Evolutionary conservation across 2,113 vertebrate species (phyloP), one percentile per base, ranked within the genome.

Genomic region (Protobothrops mucrosquamatus): DNA sequence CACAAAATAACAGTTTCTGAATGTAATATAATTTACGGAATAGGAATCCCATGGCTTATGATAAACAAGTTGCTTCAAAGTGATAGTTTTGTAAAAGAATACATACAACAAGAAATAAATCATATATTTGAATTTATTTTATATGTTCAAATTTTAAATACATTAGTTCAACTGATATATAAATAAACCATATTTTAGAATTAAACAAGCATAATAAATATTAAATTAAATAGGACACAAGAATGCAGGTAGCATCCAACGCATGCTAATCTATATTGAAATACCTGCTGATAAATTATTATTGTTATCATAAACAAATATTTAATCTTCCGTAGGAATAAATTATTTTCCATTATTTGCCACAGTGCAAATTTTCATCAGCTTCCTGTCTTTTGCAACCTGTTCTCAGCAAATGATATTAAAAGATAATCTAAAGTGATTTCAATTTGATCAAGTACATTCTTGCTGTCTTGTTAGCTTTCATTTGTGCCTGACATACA

Each of bases 161-260:
- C 96, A 93, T 94, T 57, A 88, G 24, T 85, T 85, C 52, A 93
- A 11, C 39, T 87, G 12, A 51, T 39, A 87, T n/a, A 93, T 93
- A 93, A 93, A 93, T 95, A 96, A 93, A 96, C 91, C 85, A 94
- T 14, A n/a, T 94, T 96, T 6, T 18, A 96, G 97, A 94, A 96
- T 97, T 97, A 93, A 89, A 94, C 96, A 96, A 95, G 96, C 93
- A 97, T 94, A 98, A 98, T 98, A 98, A 98, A 98, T 98, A 96
- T 59, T 98, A 98, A 98, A 96, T 98, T 98, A 98, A 92, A 92
- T 97, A 97, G 95, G 88, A 96, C 94, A 96, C 95, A 94, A 97
- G 95, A 97, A 94, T 96, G 96, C 95, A 97, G 74, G 94, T 90
- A 90, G 94, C 94, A 89, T 94, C 92, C 92, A 96, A 93, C 94